phyloP scores from a whole-genome alignment of 2,797 vertebrate species.

The Rhinogobio ventralis region DNA sequence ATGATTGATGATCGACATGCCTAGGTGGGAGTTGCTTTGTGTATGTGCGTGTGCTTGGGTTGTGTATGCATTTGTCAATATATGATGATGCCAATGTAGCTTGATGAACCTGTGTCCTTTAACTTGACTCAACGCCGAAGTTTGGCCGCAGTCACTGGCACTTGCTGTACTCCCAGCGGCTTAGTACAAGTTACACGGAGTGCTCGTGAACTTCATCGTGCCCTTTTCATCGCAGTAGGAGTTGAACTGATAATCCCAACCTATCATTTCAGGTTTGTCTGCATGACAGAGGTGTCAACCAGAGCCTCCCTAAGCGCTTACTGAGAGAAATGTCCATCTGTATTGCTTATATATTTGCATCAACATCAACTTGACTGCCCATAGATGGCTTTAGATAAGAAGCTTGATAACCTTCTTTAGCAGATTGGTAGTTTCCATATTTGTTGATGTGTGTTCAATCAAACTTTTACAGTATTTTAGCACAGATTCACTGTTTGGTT shows the following conservation, averaged over 20 bases:
- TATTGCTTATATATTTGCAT: neutral
- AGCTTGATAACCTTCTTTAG: neutral
- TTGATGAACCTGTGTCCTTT: conserved; percentile 19
- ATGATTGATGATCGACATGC: conserved; percentile 29
- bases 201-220: conserved; percentile 14
- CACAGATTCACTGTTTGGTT: too few species aligned
- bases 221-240: conserved; percentile 8
- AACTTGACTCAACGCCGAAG: conserved; percentile 5
- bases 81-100: neutral
- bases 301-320: conserved; percentile 2
- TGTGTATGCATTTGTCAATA: neutral
- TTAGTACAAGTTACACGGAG: neutral
- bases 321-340: neutral
- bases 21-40: conserved; percentile 3
- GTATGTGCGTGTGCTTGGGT: neutral
- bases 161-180: neutral
- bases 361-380: neutral
- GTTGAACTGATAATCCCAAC: conserved; percentile 27
- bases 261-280: conserved; percentile 18
- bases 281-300: neutral
- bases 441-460: too few species aligned
- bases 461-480: too few species aligned
- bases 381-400: neutral
- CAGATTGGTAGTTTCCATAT: neutral
- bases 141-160: neutral